These are phyloP conservation scores for Scarus forsteni DNA, from an alignment of 2,797 vertebrate genomes.

Conservation along the genomic window DNA sequence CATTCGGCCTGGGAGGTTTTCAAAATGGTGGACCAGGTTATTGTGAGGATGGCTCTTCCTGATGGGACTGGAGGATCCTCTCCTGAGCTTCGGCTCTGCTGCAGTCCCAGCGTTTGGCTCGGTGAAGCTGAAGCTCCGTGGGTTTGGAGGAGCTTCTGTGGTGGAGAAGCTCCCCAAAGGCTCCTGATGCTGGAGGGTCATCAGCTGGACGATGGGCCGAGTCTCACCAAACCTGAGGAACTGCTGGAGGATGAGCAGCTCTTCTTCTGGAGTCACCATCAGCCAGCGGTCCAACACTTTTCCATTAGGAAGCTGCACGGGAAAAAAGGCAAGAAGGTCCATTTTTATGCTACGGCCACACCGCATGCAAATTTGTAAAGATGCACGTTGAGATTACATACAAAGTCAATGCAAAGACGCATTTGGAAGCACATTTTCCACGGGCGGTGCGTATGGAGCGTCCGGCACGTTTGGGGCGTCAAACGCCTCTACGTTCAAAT, in stretches of 20 bases:
- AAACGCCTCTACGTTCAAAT: no score
- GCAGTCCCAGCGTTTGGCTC: slow-evolving; percentile 75
- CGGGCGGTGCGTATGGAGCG: no score
- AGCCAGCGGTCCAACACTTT: slow-evolving; percentile 91
- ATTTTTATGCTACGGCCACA: no score
- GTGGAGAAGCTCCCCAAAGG: not conserved
- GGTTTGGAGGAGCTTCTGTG: not conserved
- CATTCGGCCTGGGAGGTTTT: slow-evolving; percentile 81
- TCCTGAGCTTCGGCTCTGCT: rapidly evolving
- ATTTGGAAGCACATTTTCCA: no score
- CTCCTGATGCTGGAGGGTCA: slow-evolving; percentile 85
- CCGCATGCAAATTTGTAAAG: no score
- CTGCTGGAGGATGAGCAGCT: slow-evolving; percentile 89
- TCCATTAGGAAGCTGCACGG: slow-evolving; percentile 85
- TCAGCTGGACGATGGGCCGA: slow-evolving; percentile 92
- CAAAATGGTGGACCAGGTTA: slow-evolving; percentile 78
- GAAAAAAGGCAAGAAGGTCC: no score
- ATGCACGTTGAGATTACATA: no score
- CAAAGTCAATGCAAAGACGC: no score
- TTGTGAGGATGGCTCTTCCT: slow-evolving; percentile 17
- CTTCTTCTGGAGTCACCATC: slow-evolving; percentile 91
- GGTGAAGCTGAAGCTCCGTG: slow-evolving; percentile 73
- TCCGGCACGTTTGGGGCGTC: no score
- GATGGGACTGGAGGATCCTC: not conserved
- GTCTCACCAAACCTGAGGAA: slow-evolving; percentile 97